Evolutionary conservation across 2,888 invertebrate genomes (phyloP), one percentile per base, ranked within the genome.

Genomic region (Lamellibrachia satsuma): DNA sequence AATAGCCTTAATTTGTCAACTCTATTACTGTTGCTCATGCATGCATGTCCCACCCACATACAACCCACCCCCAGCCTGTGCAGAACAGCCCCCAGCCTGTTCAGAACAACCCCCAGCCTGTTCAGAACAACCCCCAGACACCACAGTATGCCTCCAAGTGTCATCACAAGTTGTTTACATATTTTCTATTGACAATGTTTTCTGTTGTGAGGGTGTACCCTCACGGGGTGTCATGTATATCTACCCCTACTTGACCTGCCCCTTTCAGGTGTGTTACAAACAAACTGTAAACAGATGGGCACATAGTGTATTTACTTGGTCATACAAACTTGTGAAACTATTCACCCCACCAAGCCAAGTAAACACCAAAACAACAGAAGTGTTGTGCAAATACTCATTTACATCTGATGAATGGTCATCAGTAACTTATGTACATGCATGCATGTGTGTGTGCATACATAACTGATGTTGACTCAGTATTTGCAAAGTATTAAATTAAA

Each of bases 221-320:
- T 75, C 22, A 75, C 15, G n/a, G 75, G 75, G 75, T 75, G 75
- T 75, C 75, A 22, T 22, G 75, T 75, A 55, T 55, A 22, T 15
- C 15, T 75, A n/a, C 75, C 75, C 75, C 75, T 75, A 75, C 75
- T 75, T 75, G 75, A 75, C 75, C 75, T 22, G 6, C 15, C 75
- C 75, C 75, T 75, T 75, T 75, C 75, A 75, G 75, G 75, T 75
- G 75, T 11, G 15, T 75, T 75, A 75, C 75, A 75, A 75, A 75
- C 75, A 75, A 75, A 75, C n/a, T 11, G 75, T 75, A 22, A 75
- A 75, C 75, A 75, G 6, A 15, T 15, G 22, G 3, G n/a, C 22
- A 75, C 75, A 75, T n/a, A 75, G n/a, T 75, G 75, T 75, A 75
- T 75, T 75, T 75, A 75, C 75, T n/a, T 75, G 22, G 75, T 75